Evolutionary conservation across 2,888 invertebrate genomes (phyloP).

Genomic region (Dryadula phaetusa): DNA sequence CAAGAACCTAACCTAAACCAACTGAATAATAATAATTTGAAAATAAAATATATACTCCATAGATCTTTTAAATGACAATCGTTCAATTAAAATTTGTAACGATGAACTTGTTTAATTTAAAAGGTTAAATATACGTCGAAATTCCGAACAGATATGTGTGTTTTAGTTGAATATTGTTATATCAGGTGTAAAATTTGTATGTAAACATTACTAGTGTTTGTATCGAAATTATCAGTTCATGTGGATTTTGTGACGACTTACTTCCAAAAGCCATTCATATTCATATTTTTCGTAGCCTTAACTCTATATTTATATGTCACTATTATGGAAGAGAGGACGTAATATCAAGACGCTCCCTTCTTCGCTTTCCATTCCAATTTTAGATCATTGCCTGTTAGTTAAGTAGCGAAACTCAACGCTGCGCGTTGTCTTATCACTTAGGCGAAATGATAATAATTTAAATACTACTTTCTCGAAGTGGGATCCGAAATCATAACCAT

Average conservation of each 20-base stretch:
- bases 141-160: constrained; percentile 42
- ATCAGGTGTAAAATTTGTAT: constrained; percentile 61
- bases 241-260: constrained; percentile 12
- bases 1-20: no score
- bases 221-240: constrained; percentile 62
- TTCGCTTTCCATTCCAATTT: neutral
- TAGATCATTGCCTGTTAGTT: no score
- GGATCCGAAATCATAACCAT: no score
- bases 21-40: no score
- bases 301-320: neutral
- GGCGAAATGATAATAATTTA: no score
- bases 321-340: neutral
- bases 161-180: constrained; percentile 59
- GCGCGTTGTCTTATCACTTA: no score
- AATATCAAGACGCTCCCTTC: neutral
- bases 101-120: constrained; percentile 24
- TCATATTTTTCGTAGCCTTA: neutral
- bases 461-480: no score
- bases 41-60: no score
- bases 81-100: constrained; percentile 15
- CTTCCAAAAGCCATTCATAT: constrained; percentile 2
- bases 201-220: constrained; percentile 59
- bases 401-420: no score
- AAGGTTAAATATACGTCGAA: constrained; percentile 11
- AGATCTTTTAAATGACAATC: neutral